A percentile compares a stretch with the other conserved stretches of the same genome.
Conservation (phyloP, 2,797 vertebrate species). For the Hoplostethus atlanticus region DNA sequence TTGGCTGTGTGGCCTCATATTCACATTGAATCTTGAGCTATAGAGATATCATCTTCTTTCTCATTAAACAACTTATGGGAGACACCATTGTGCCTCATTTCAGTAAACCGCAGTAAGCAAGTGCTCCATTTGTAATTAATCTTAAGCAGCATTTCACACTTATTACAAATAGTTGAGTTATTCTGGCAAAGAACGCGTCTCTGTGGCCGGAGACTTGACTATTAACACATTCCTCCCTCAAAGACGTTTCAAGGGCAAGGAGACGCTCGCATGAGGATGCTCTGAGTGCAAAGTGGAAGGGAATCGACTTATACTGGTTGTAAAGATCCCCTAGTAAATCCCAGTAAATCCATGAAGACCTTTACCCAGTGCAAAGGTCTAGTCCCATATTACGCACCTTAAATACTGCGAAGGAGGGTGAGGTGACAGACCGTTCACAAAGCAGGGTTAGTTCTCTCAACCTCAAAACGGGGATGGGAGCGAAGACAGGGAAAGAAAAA, state of each 20-base stretch:
- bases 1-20: slow-evolving; percentile 63
- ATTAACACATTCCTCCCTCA: slow-evolving; percentile 46
- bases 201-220: slow-evolving; percentile 60
- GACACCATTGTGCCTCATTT: slow-evolving; percentile 40
- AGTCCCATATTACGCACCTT: slow-evolving; percentile 64
- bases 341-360: slow-evolving; percentile 74
- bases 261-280: slow-evolving; percentile 52
- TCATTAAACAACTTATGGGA: slow-evolving; percentile 42
- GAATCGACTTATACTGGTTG: slow-evolving; percentile 66
- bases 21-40: slow-evolving; percentile 54
- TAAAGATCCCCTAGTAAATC: slow-evolving; percentile 77
- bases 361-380: slow-evolving; percentile 71
- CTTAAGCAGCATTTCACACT: neutral
- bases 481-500: slow-evolving; percentile 63
- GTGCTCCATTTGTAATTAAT: slow-evolving; percentile 25
- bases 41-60: slow-evolving; percentile 46
- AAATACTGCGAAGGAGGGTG: slow-evolving; percentile 56
- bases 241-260: slow-evolving; percentile 71
- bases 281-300: slow-evolving; percentile 62
- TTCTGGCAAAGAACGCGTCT: slow-evolving; percentile 42
- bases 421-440: slow-evolving; percentile 35
- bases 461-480: slow-evolving; percentile 46
- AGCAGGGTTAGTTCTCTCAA: slow-evolving; percentile 62
- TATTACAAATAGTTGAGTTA: slow-evolving; percentile 5
- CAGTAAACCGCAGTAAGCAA: slow-evolving; percentile 23